These are phyloP conservation scores for Ovibos moschatus DNA, from an alignment of 2,113 vertebrate species.

Conservation along the genomic window DNA sequence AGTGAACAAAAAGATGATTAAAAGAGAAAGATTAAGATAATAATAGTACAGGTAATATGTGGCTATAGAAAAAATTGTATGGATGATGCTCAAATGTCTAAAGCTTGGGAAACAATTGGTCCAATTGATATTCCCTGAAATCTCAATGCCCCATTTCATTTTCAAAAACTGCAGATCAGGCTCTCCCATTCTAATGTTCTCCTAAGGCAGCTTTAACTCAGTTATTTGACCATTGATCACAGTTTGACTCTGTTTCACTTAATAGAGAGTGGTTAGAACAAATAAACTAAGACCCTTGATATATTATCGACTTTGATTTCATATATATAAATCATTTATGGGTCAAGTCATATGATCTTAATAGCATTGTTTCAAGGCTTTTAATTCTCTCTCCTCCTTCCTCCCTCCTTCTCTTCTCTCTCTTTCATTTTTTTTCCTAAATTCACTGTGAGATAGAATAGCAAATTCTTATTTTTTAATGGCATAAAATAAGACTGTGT, in stretches of 20 bases:
- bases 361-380: conserved; percentile 41
- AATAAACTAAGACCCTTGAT: not conserved
- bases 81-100: not conserved
- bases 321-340: conserved; percentile 45
- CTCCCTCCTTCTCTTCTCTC: not conserved
- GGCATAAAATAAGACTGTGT: not conserved
- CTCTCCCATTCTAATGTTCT: not conserved
- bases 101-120: not conserved
- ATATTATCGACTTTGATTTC: conserved; percentile 14
- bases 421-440: not conserved
- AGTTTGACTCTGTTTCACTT: conserved; percentile 17
- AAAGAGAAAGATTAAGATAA: not conserved
- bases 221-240: not conserved
- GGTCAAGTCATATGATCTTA: conserved; percentile 22
- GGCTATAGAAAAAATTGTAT: not conserved
- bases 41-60: not conserved
- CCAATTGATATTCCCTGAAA: not conserved
- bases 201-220: not conserved
- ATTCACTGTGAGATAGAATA: not conserved
- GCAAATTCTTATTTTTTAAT: not conserved
- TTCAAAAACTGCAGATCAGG: not conserved
- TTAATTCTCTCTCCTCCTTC: conserved; percentile 20
- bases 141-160: not conserved
- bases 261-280: not conserved
- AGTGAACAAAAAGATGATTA: not conserved